Conservation (phyloP, 2,888 invertebrate species). For the Ellobium chinense region DNA sequence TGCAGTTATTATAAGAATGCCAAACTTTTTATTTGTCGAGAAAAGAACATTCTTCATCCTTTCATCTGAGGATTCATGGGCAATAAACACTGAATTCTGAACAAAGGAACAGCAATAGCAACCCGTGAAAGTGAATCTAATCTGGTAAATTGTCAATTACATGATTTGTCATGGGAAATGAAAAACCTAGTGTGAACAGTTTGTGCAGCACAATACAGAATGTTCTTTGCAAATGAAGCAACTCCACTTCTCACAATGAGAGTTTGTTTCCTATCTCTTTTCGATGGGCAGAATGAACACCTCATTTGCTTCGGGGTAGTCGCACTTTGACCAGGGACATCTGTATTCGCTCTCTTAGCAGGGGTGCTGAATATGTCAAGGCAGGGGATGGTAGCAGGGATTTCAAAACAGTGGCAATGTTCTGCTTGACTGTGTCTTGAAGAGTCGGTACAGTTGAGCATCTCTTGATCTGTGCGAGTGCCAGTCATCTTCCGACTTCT, state of each 20-base stretch:
- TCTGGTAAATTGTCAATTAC: too few species aligned
- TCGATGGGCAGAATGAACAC: slow-evolving; percentile 6
- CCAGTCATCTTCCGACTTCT: neutral
- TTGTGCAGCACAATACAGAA: slow-evolving; percentile 1
- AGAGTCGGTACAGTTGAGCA: neutral
- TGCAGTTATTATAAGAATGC: neutral
- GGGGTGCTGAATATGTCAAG: neutral
- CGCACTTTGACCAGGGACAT: neutral
- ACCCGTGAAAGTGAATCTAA: too few species aligned
- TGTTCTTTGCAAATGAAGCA: slow-evolving; percentile 19
- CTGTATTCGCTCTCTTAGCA: neutral
- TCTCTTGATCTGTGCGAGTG: neutral
- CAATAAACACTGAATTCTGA: neutral
- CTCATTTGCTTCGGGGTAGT: neutral
- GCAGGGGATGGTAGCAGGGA: neutral
- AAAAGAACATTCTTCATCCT: neutral
- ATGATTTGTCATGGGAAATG: too few species aligned
- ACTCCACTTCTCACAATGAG: neutral
- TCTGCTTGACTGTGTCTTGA: neutral
- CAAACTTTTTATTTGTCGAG: neutral
- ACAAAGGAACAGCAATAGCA: neutral
- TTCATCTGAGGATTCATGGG: neutral
- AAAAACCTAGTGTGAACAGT: neutral
- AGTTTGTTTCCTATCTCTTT: neutral
- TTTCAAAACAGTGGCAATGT: neutral